Evolutionary conservation across 2,797 vertebrate species (phyloP), one percentile per base, ranked within the genome.

Genomic region (Caiman crocodilus): DNA sequence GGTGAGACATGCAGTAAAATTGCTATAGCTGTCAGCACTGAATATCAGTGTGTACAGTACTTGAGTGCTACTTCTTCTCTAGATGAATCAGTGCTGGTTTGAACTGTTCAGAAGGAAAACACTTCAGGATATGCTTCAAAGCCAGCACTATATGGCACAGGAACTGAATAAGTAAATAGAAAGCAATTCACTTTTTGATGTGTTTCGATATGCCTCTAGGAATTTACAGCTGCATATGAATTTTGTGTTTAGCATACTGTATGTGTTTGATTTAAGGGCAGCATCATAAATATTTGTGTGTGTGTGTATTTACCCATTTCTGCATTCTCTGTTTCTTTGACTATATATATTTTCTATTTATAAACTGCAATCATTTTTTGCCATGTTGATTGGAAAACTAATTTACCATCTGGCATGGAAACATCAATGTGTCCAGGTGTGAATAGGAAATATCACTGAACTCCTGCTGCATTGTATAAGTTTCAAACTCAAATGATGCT

Each of bases 121-220:
- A 64, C 78, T 96, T 92, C 84, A 87, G 73, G 84, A 20, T 25
- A 30, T 5, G 0, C 82, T 71, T 1, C 23, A 90, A 85, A 92
- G 84, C 84, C 88, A 85, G 65, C 28, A 5, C n/a, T 85, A 3
- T 23, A 25, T 13, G 77, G 88, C n/a, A n/a, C 57, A 55, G 84
- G 77, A 93, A 35, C 1, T 84, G 60, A 88, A 85, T 50, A 63
- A 95, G 78, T 92, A 92, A 95, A 92, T 26, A 93, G 55, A 77
- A 82, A 88, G 84, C 57, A 61, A 2, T 60, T 75, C 35, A 58
- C 58, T 94, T 96, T 71, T 96, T 97, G 91, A 94, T 94, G 91
- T 90, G 50, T 69, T 64, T 78, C 71, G 82, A 81, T 94, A 78
- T 5, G 87, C 93, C 91, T 86, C 87, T 76, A 92, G 91, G 88